Evolutionary conservation across 2,113 vertebrate species (phyloP).

Genomic region (Pterocles orientalis): DNA sequence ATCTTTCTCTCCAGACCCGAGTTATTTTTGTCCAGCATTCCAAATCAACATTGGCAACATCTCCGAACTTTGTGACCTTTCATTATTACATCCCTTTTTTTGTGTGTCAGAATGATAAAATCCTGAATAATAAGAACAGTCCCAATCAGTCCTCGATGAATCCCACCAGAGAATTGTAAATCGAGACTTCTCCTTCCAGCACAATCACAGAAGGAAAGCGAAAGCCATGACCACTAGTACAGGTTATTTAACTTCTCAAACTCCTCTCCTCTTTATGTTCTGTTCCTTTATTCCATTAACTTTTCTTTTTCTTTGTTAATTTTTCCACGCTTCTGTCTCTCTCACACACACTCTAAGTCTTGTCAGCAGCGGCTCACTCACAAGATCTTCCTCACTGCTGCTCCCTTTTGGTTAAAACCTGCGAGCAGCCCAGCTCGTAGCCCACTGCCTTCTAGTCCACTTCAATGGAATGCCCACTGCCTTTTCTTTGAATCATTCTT

Average conservation of each 20-base stretch:
- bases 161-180: neutral
- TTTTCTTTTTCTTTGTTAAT: neutral
- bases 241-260: neutral
- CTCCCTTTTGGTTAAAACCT: neutral
- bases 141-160: neutral
- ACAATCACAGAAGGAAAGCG: neutral
- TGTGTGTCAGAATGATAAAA: neutral
- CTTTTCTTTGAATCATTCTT: neutral
- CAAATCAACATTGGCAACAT: neutral
- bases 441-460: neutral
- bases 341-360: neutral
- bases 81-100: neutral
- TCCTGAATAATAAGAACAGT: neutral
- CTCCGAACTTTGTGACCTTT: neutral
- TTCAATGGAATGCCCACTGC: neutral
- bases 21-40: neutral
- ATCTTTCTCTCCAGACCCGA: neutral
- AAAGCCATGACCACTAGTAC: neutral
- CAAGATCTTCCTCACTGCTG: neutral
- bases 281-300: neutral
- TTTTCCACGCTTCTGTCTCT: neutral
- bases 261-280: neutral
- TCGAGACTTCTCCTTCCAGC: neutral
- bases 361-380: neutral
- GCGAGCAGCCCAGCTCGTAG: neutral